These are phyloP conservation scores for Coturnix japonica DNA, from an alignment of 2,113 vertebrate genomes.

Conservation along the genomic window DNA sequence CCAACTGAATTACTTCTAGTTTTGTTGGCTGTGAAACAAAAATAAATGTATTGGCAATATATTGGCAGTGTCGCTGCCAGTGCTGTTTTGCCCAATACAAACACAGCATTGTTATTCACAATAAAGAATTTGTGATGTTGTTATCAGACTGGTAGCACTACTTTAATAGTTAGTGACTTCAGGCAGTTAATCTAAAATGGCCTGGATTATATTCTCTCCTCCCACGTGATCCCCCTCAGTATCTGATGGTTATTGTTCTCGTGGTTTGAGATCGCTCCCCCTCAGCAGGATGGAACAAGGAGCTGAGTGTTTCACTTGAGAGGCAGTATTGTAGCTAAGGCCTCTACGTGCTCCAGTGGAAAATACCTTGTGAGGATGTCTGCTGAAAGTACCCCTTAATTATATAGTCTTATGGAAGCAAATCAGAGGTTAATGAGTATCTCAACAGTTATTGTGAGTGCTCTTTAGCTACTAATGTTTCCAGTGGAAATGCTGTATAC, in stretches of 20 bases:
- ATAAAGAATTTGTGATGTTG: neutral
- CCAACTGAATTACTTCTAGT: slow-evolving; percentile 7
- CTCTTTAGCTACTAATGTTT: neutral
- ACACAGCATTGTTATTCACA: neutral
- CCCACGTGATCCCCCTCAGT: neutral
- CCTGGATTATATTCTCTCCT: neutral
- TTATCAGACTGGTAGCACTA: neutral
- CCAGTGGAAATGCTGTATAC: neutral
- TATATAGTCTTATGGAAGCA: neutral
- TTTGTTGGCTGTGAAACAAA: neutral
- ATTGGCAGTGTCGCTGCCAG: neutral
- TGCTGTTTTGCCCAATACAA: neutral
- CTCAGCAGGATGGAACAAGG: neutral
- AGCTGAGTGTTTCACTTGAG: neutral
- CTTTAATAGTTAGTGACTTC: slow-evolving; percentile 15
- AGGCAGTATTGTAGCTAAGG: neutral
- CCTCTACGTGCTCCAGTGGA: neutral
- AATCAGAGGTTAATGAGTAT: slow-evolving; percentile 18
- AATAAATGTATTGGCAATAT: slow-evolving; percentile 7
- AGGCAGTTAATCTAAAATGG: neutral
- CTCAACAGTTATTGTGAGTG: neutral
- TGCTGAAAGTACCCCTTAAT: neutral
- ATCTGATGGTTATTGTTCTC: slow-evolving; percentile 10
- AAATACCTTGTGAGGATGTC: neutral
- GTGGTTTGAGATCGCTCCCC: neutral